Percentiles rank a stretch among this genome's conserved stretches.
phyloP scores from a whole-genome alignment of 2,797 vertebrate genomes.

The Ataeniobius toweri region DNA sequence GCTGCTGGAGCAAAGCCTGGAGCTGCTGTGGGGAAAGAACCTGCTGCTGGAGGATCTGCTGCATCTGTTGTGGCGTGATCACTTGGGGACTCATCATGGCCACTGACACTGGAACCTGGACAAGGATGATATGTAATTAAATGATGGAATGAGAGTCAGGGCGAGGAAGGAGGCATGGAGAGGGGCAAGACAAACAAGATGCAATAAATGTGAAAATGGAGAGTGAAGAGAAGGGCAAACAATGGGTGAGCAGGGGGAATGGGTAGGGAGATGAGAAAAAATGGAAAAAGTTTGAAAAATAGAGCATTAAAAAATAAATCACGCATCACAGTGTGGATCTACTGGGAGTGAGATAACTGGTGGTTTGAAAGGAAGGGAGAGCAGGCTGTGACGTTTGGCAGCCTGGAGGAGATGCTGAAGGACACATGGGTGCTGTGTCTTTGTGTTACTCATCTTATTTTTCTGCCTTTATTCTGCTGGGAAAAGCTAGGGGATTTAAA shows the following conservation, averaged over 20 bases:
- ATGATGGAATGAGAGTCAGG: background rate
- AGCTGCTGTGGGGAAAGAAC: conserved; percentile 98
- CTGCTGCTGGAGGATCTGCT: conserved; percentile 99
- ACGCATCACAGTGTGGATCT: conserved; percentile 50
- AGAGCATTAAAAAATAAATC: conserved; percentile 40
- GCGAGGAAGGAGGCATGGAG: background rate
- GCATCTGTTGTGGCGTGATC: conserved; percentile 99
- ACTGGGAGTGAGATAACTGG: conserved; percentile 66
- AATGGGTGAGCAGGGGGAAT: conserved; percentile 8
- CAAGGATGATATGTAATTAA: conserved; percentile 10
- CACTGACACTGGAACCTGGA: conserved; percentile 98
- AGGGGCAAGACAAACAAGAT: conserved; percentile 20
- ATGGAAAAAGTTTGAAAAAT: conserved; percentile 40
- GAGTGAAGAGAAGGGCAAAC: conserved; percentile 16
- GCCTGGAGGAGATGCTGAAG: conserved; percentile 74
- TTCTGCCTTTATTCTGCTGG: conserved; percentile 60
- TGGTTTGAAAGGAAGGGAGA: conserved; percentile 56
- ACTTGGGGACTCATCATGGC: conserved; percentile 99
- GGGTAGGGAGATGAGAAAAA: conserved; percentile 14
- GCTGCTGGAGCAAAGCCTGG: conserved; percentile 97
- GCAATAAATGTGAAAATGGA: conserved; percentile 22
- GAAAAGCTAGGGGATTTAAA: conserved; percentile 76
- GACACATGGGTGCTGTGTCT: conserved; percentile 74
- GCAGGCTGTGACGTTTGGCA: conserved; percentile 53
- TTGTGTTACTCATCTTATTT: conserved; percentile 74